phyloP scores from a whole-genome alignment of 2,888 invertebrate species.

The Dynastes maya region DNA sequence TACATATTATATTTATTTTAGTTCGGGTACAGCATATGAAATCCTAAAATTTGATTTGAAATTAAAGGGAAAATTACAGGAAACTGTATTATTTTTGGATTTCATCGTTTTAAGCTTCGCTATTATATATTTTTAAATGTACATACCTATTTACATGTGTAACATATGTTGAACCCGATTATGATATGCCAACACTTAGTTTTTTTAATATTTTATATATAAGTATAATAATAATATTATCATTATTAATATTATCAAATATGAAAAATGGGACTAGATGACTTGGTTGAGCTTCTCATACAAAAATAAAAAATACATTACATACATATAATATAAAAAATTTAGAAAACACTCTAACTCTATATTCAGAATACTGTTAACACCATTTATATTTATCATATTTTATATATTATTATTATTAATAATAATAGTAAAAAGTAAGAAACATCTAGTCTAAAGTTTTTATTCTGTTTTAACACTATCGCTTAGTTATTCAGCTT shows the following conservation, averaged over 20 bases:
- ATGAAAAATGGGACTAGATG: conserved; percentile 68
- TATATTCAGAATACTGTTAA: conserved; percentile 71
- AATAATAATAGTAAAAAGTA: conserved; percentile 62
- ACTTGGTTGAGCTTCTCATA: conserved; percentile 70
- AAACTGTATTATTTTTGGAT: not conserved
- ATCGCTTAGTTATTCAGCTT: conserved; percentile 59
- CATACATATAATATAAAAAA: conserved; percentile 68
- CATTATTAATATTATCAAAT: conserved; percentile 50
- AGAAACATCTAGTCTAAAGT: conserved; percentile 66
- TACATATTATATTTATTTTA: conserved; percentile 19
- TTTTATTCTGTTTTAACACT: conserved; percentile 33
- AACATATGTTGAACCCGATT: conserved; percentile 62
- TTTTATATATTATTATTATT: conserved; percentile 31
- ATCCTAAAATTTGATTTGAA: not conserved
- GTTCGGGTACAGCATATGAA: conserved; percentile 56
- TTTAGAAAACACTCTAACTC: conserved; percentile 68
- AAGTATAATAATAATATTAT: conserved; percentile 45
- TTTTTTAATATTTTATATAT: conserved; percentile 46
- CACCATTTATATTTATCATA: conserved; percentile 61
- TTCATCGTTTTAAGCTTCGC: conserved; percentile 19
- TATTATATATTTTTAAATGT: conserved; percentile 5
- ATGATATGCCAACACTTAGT: conserved; percentile 69
- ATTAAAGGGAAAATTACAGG: not conserved
- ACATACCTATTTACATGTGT: conserved; percentile 25
- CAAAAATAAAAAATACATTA: conserved; percentile 70